phyloP scores from a whole-genome alignment of 1,140 invertebrate genomes.

The Sarcophaga peregrina region DNA sequence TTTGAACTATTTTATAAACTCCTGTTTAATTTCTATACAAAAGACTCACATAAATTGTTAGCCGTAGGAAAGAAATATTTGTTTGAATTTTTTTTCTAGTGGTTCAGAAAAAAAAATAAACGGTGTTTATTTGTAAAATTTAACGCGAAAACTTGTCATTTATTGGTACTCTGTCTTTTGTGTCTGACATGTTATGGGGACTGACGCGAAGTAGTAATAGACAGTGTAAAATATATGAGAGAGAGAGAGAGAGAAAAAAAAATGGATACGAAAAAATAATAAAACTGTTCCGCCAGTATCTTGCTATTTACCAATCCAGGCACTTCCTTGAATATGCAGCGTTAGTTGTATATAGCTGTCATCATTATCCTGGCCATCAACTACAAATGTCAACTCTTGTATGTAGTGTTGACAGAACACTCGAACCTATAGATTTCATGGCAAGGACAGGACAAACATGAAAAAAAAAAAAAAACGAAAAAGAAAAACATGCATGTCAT shows the following conservation, averaged over 20 bases:
- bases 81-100: neutral
- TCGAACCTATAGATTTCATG: conserved; percentile 35
- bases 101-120: neutral
- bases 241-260: neutral
- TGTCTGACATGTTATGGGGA: neutral
- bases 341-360: conserved; percentile 34
- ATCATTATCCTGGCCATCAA: conserved; percentile 45
- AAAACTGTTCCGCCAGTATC: conserved; percentile 6
- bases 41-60: conserved; percentile 24
- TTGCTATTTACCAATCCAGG: neutral
- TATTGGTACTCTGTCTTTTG: conserved; percentile 28
- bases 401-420: conserved; percentile 46
- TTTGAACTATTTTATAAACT: conserved; percentile 24
- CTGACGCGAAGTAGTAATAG: neutral
- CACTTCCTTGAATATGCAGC: neutral
- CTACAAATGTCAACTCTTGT: conserved; percentile 45
- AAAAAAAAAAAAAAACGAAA: too few relatives aligned
- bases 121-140: neutral
- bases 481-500: too few relatives aligned
- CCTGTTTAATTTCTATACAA: neutral
- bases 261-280: neutral
- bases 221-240: too few relatives aligned
- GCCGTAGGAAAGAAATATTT: conserved; percentile 20
- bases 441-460: neutral
- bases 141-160: conserved; percentile 30